phyloP scores from a whole-genome alignment of 1,140 invertebrate genomes.

The Camponotus floridanus region DNA sequence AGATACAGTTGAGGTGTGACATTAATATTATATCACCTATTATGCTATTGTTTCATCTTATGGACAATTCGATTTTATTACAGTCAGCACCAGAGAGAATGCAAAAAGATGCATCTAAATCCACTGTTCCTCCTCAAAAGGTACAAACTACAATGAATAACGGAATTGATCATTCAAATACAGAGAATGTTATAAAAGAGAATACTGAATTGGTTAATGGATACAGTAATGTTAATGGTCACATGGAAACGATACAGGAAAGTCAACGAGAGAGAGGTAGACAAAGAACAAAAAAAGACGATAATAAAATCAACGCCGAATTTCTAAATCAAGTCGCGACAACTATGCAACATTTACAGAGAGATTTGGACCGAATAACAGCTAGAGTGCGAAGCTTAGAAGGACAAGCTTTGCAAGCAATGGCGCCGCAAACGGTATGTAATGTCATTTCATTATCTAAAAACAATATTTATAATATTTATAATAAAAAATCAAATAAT shows the following conservation, averaged over 20 bases:
- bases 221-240: slow-evolving; percentile 68
- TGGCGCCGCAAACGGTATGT: slow-evolving; percentile 72
- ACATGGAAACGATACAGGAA: slow-evolving; percentile 60
- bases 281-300: slow-evolving; percentile 79
- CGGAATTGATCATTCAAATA: slow-evolving; percentile 62
- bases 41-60: not conserved
- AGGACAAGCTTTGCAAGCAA: slow-evolving; percentile 76
- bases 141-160: slow-evolving; percentile 55
- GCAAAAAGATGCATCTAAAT: slow-evolving; percentile 78
- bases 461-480: slow-evolving; percentile 6
- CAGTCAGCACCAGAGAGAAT: slow-evolving; percentile 82
- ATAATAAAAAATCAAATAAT: slow-evolving; percentile 11
- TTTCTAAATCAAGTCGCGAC: slow-evolving; percentile 81
- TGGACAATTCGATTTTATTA: slow-evolving; percentile 24
- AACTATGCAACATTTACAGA: slow-evolving; percentile 82
- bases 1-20: slow-evolving; percentile 90
- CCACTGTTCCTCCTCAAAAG: slow-evolving; percentile 72
- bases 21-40: not conserved
- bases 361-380: slow-evolving; percentile 83
- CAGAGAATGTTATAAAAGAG: slow-evolving; percentile 59
- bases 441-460: not conserved
- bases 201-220: slow-evolving; percentile 79
- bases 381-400: slow-evolving; percentile 82
- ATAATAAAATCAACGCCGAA: slow-evolving; percentile 77
- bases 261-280: slow-evolving; percentile 77